A percentile compares a stretch with the other conserved stretches of the same genome.
Evolutionary conservation across 2,113 vertebrate species (phyloP).

Genomic region (Burhinus oedicnemus): DNA sequence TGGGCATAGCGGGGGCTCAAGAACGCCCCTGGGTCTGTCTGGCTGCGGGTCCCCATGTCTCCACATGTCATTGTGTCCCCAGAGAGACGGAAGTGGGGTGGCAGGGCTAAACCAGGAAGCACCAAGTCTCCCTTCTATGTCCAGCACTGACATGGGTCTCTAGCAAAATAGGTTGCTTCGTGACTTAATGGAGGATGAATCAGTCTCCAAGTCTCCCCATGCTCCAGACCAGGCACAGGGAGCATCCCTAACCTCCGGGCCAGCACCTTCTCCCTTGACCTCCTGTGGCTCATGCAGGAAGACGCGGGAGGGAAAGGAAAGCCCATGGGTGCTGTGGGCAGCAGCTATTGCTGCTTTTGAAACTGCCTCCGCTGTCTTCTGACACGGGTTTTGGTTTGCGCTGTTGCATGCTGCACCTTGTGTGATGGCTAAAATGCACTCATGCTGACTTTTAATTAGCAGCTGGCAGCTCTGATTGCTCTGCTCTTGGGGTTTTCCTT

Average conservation of each 20-base stretch:
- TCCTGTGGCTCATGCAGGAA: not conserved
- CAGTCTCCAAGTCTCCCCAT: fast-evolving
- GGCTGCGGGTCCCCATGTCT: not conserved
- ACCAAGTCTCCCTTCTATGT: not conserved
- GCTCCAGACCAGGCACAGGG: not conserved
- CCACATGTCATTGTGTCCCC: not conserved
- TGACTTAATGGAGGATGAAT: not conserved
- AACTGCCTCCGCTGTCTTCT: fast-evolving
- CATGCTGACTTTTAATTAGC: not conserved
- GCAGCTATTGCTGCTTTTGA: not conserved
- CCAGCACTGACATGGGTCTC: not conserved
- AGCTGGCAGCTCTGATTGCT: constrained; percentile 7
- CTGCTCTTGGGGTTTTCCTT: not conserved
- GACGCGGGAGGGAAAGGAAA: not conserved
- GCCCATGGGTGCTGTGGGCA: not conserved
- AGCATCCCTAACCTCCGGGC: fast-evolving
- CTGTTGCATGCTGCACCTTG: not conserved
- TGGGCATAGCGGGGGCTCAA: not conserved
- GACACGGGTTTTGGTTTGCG: not conserved
- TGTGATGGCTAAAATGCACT: fast-evolving
- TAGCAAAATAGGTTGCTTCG: fast-evolving
- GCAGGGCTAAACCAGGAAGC: not conserved
- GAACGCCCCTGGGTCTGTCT: not conserved
- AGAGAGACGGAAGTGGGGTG: not conserved
- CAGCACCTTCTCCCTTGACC: not conserved